Base-by-base conservation (phyloP, 2,113 vertebrate species). In the Periophthalmus modestus region DNA sequence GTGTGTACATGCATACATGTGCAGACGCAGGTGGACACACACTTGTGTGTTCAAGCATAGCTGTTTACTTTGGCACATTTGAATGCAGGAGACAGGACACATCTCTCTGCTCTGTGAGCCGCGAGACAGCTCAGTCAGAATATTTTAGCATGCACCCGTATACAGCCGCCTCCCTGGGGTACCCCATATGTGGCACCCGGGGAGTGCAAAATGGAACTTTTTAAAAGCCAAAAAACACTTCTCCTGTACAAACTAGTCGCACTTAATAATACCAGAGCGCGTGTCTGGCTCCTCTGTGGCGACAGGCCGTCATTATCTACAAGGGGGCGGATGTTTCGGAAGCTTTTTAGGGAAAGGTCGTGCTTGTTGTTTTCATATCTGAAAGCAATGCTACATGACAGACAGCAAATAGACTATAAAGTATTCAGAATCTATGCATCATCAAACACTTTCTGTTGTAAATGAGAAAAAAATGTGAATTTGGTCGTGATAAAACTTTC, bases 151-250 rank as follows among this genome's bases (percentile, higher is more conserved):
- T 69, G 66, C 66, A 68, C 82, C 80, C 76, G 77, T 80, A 75
- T 75, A 87, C 85, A 79, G 73, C 69, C 65, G 67, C 85, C 84
- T 93, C 91, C 87, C 89, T 85, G 87, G 87, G 86, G 90, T 87
- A 89, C 80, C 85, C 88, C 80, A 80, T 88, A 84, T 89, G 85
- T 23, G 24, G 85, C 59, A 83, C 88, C 89, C 84, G 85, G 87
- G 91, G 90, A 92, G 89, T 85, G 89, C 91, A 91, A 92, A 91
- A 93, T 91, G 77, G 87, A 92, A 92, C 83, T 93, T 93, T 92
- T 87, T 91, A 87, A 93, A 91, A 92, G 86, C 83, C 82, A 85
- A 85, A 36, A 91, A 91, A 90, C 83, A 88, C 84, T 90, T 90
- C 89, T 90, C 84, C 84, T 65, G 85, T 89, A 84, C 88, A 91